Evolutionary conservation across 2,113 vertebrate species (phyloP), one percentile per base, ranked within the genome.

Genomic region (Petromus typicus): DNA sequence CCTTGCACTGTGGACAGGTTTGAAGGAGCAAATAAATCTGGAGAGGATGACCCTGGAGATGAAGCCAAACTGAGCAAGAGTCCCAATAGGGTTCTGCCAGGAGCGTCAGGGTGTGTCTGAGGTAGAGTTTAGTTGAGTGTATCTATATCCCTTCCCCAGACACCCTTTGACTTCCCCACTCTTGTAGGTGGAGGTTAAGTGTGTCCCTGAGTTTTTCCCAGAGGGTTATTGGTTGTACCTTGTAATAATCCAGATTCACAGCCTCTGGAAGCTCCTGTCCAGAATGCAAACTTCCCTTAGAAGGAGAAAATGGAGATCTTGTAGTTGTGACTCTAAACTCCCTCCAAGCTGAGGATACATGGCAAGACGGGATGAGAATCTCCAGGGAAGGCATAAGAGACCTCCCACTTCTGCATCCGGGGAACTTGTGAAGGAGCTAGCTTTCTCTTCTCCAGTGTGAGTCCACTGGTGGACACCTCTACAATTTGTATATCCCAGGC

Each of bases 301-400:
- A 18, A 93, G 54, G 83, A 91, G 73, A 91, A 93, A 96, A 93
- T 76, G 64, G 75, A 3, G 80, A 59, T 94, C 80, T 93, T 20
- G 17, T 17, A 81, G 85, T 90, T 64, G 27, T 0, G 48, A 78
- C 88, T 90, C 91, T 92, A 63, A 67, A 54, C 32, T 61, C 20
- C 57, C 37, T 57, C 64, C 48, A 85, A 95, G 76, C 64, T 64
- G 48, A 64, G 90, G 92, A 95, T 81, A 76, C 69, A 82, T n/a
- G 92, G 45, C 27, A 67, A 79, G 11, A 67, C 25, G 18, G 84
- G 91, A 34, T 43, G 57, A 88, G 56, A 1, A 73, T 89, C 86
- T 92, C 61, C 20, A 76, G 78, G 54, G 61, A 57, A 11, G 59
- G 63, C 27, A 16, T 3, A 14, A 27, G 16, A 54, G 32, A 45